phyloP scores from a whole-genome alignment of 1,140 invertebrate genomes.

The Elysia chlorotica region DNA sequence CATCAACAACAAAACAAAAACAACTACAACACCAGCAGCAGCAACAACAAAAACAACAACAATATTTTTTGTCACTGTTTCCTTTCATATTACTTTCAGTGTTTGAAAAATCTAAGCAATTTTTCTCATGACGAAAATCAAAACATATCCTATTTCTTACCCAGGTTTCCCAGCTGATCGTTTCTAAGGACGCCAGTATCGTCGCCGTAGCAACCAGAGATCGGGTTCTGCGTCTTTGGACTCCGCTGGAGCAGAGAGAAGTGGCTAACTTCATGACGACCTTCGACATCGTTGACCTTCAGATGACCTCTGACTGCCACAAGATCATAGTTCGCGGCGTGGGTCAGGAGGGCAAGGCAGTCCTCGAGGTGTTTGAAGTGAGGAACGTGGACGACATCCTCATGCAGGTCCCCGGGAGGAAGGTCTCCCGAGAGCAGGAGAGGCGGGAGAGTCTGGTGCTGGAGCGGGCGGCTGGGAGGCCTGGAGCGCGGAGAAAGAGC shows the following conservation, averaged over 20 bases:
- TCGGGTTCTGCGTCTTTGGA: constrained; percentile 4
- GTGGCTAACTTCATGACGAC: constrained; percentile 16
- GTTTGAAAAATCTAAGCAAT: too few species aligned
- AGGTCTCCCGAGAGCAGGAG: background rate
- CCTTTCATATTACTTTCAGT: too few species aligned
- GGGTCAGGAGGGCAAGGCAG: background rate
- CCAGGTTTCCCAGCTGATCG: constrained; percentile 6
- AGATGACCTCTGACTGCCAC: constrained; percentile 14
- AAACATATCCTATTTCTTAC: too few species aligned
- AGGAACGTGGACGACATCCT: constrained; percentile 16
- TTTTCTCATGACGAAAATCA: too few species aligned
- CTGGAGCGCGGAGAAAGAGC: background rate
- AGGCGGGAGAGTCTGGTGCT: background rate
- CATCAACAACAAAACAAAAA: too few species aligned
- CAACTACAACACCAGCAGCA: too few species aligned
- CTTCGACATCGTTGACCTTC: constrained; percentile 12
- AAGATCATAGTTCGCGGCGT: constrained; percentile 6
- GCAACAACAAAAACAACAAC: too few species aligned
- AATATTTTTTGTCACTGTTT: too few species aligned
- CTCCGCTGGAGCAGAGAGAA: constrained; percentile 1
- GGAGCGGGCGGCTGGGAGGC: background rate
- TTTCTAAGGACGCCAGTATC: constrained; percentile 18
- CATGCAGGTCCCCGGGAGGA: background rate
- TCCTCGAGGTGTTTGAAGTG: constrained; percentile 22
- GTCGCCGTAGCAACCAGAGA: constrained; percentile 3